Evolutionary conservation across 2,888 invertebrate species (phyloP).

Genomic region (Drosophila histrio): DNA sequence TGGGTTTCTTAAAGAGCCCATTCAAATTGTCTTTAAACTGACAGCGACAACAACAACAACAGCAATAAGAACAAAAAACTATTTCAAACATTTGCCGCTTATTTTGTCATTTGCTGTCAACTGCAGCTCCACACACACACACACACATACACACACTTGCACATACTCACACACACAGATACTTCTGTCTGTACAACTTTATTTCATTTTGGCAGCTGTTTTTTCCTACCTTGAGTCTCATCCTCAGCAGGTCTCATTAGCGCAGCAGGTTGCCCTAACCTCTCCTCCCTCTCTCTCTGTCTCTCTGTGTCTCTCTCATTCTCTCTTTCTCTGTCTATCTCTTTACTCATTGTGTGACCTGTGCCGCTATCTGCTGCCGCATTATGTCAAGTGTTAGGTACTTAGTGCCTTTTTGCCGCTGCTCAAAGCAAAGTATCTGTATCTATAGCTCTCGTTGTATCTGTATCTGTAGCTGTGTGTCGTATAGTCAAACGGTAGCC

Average conservation of each 20-base stretch:
- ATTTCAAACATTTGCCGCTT: conserved; percentile 73
- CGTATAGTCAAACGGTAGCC: conserved; percentile 43
- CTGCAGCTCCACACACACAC: conserved; percentile 47
- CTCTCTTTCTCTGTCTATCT: background rate
- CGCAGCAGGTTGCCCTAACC: conserved; percentile 67
- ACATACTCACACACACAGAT: conserved; percentile 27
- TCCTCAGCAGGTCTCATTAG: conserved; percentile 73
- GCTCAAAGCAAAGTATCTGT: conserved; percentile 25
- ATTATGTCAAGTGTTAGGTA: conserved; percentile 82
- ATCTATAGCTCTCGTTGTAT: conserved; percentile 4
- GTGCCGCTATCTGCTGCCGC: conserved; percentile 69
- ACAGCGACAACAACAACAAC: conserved; percentile 54
- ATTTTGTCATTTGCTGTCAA: conserved; percentile 77
- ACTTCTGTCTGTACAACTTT: conserved; percentile 63
- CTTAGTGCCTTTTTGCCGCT: conserved; percentile 70
- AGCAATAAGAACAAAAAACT: conserved; percentile 40
- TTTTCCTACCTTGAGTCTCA: conserved; percentile 26
- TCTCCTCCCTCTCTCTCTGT: background rate
- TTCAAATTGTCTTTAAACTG: conserved; percentile 42
- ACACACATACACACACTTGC: conserved; percentile 4
- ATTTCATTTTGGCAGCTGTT: conserved; percentile 71
- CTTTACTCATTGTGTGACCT: conserved; percentile 51
- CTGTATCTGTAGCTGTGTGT: conserved; percentile 9
- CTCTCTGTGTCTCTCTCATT: conserved; percentile 8
- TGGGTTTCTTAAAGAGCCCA: conserved; percentile 20